A percentile compares a stretch with the other conserved stretches of the same genome.
These are phyloP conservation scores for Sphenopsis melanotis DNA, from an alignment of 2,797 vertebrate genomes.

Conservation along the genomic window DNA sequence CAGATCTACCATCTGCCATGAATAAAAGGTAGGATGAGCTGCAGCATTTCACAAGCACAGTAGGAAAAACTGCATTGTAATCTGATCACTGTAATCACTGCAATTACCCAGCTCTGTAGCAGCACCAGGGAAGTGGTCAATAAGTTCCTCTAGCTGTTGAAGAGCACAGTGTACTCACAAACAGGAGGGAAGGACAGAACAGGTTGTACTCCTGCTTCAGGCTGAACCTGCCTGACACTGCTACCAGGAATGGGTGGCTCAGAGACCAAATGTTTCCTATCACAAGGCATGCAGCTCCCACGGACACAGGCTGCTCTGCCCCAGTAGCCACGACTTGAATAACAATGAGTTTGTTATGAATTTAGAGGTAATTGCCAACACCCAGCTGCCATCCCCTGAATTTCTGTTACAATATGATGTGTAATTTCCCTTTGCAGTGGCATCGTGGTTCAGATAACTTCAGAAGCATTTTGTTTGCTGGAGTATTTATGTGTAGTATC, in stretches of 20 bases:
- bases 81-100: not conserved
- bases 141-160: not conserved
- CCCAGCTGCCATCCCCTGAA: not conserved
- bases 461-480: slow-evolving; percentile 11
- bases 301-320: not conserved
- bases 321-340: not conserved
- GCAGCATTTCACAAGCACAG: not conserved
- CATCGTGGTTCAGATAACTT: slow-evolving; percentile 1
- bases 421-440: not conserved
- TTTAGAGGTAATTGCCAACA: not conserved
- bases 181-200: not conserved
- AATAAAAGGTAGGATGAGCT: not conserved
- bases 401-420: not conserved
- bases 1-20: not conserved
- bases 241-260: not conserved
- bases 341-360: slow-evolving; percentile 12
- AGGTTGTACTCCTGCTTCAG: not conserved
- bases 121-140: not conserved
- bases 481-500: not conserved
- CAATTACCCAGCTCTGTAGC: not conserved
- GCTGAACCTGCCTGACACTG: not conserved
- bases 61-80: not conserved
- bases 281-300: not conserved
- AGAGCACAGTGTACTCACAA: not conserved
- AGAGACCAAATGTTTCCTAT: not conserved